These are phyloP conservation scores for Blera fallax DNA, from an alignment of 2,888 invertebrate species.

Conservation along the genomic window DNA sequence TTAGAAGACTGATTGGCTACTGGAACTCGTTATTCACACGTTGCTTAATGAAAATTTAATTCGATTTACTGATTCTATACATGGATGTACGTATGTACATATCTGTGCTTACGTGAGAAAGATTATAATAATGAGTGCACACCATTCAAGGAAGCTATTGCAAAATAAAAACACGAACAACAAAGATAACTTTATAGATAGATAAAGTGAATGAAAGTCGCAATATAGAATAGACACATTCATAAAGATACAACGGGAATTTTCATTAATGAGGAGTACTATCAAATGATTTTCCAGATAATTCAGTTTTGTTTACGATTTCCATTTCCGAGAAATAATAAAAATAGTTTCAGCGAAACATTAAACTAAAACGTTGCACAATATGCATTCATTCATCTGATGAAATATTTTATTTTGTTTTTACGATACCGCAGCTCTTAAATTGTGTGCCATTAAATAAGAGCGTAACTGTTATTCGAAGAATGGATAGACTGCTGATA, in stretches of 20 bases:
- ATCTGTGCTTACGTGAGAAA: slow-evolving; percentile 28
- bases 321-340: slow-evolving; percentile 23
- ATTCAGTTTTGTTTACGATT: slow-evolving; percentile 3
- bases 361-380: neutral
- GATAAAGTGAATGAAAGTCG: neutral
- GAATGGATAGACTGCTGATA: no score
- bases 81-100: no score
- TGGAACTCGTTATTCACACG: slow-evolving; percentile 16
- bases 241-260: neutral
- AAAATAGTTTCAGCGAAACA: slow-evolving; percentile 7
- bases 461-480: no score
- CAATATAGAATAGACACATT: neutral
- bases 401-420: neutral
- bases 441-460: no score
- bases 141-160: slow-evolving; percentile 30
- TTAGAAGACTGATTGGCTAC: neutral
- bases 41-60: slow-evolving; percentile 5
- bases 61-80: slow-evolving; percentile 30
- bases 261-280: slow-evolving; percentile 5
- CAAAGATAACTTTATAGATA: neutral
- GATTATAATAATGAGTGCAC: slow-evolving; percentile 23
- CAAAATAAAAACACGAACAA: neutral
- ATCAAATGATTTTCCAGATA: slow-evolving; percentile 16
- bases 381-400: slow-evolving; percentile 15
- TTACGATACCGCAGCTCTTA: neutral